Conservation (phyloP, 1,140 invertebrate genomes). For the Drosophila aff. region DNA sequence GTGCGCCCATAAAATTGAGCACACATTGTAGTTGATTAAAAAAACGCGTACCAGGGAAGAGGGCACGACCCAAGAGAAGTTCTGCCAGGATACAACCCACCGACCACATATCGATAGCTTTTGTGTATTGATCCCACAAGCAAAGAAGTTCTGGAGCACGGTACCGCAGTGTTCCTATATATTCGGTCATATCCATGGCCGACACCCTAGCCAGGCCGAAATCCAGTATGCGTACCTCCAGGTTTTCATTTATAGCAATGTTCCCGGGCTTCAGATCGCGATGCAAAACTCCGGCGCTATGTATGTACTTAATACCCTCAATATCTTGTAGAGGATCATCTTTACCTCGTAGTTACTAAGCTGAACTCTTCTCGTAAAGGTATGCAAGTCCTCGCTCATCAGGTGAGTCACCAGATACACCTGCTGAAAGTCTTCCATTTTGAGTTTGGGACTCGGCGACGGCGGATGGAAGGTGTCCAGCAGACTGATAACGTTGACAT, state of each 20-base stretch:
- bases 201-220: constrained; percentile 98
- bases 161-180: constrained; percentile 99
- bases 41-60: constrained; percentile 98
- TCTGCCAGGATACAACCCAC: constrained; percentile 99
- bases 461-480: constrained; percentile 97
- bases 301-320: constrained; percentile 91
- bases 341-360: constrained; percentile 99
- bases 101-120: constrained; percentile 99
- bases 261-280: constrained; percentile 99
- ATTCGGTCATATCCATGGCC: constrained; percentile 99
- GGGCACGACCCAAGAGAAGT: constrained; percentile 93
- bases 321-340: constrained; percentile 98
- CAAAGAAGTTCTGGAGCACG: constrained; percentile 99
- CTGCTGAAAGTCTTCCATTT: constrained; percentile 93
- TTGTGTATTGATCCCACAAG: constrained; percentile 99
- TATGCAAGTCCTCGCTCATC: constrained; percentile 99
- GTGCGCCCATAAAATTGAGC: constrained; percentile 96
- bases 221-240: constrained; percentile 98
- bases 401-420: constrained; percentile 98
- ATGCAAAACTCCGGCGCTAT: constrained; percentile 99
- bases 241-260: constrained; percentile 99
- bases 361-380: constrained; percentile 97
- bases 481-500: constrained; percentile 98
- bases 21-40: constrained; percentile 98
- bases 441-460: constrained; percentile 86